A percentile compares a stretch with the other conserved stretches of the same genome.
Conservation (phyloP, 2,888 invertebrate species). For the Lasioglossum marginatum region DNA sequence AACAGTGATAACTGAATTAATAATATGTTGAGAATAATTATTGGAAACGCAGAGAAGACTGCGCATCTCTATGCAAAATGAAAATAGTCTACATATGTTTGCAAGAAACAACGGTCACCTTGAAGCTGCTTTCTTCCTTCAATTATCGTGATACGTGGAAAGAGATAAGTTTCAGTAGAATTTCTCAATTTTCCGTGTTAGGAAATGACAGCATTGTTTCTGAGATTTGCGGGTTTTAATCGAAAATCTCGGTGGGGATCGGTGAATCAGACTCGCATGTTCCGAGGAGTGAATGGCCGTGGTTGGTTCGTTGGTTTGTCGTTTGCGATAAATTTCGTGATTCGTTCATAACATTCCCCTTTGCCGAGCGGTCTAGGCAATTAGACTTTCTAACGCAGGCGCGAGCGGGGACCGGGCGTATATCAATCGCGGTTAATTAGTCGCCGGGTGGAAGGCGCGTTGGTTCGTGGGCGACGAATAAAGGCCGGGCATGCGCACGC, state of each 20-base stretch:
- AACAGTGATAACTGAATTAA: not conserved
- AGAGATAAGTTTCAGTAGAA: not conserved
- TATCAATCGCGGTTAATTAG: slow-evolving; percentile 71
- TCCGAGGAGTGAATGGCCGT: not conserved
- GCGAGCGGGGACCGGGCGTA: slow-evolving; percentile 42
- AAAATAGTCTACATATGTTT: not conserved
- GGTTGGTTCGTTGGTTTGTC: slow-evolving; percentile 14
- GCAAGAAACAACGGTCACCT: not conserved
- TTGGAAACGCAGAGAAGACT: not conserved
- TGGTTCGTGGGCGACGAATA: slow-evolving; percentile 59
- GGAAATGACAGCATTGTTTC: not conserved
- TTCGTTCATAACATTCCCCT: slow-evolving; percentile 46
- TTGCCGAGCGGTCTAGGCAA: slow-evolving; percentile 38
- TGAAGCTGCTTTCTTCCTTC: not conserved
- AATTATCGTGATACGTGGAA: not conserved
- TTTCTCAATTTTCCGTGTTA: not conserved
- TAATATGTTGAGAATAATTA: not conserved
- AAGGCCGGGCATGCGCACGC: slow-evolving; percentile 40
- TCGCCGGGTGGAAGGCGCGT: slow-evolving; percentile 49
- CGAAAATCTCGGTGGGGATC: slow-evolving; percentile 5
- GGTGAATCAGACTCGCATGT: not conserved
- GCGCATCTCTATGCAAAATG: too few species aligned
- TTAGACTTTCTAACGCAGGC: slow-evolving; percentile 51
- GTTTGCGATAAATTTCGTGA: slow-evolving; percentile 57
- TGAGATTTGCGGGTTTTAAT: not conserved